Percentiles rank a stretch among this genome's conserved stretches.
These are phyloP conservation scores for Panulirus ornatus DNA, from an alignment of 1,140 invertebrate genomes.

Conservation along the genomic window DNA sequence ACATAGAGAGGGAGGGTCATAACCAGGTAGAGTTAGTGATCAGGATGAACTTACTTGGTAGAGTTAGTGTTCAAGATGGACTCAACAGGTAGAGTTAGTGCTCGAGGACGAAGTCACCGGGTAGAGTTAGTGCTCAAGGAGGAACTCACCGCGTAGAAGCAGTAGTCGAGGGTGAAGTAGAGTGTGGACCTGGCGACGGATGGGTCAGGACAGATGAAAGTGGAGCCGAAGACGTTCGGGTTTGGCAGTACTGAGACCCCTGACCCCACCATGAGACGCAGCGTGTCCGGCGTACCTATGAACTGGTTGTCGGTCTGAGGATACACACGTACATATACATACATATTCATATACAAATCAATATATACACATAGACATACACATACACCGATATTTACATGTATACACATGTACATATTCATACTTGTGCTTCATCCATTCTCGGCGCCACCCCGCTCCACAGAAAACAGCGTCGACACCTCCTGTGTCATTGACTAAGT, in stretches of 20 bases:
- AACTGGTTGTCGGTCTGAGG: slow-evolving; percentile 9
- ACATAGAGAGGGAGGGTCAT: too few relatives aligned
- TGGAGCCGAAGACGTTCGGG: neutral
- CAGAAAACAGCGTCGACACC: too few relatives aligned
- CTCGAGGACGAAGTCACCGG: too few relatives aligned
- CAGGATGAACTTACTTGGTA: neutral
- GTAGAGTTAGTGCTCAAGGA: too few relatives aligned
- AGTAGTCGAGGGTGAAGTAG: neutral
- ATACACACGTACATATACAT: too few relatives aligned
- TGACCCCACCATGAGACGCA: neutral
- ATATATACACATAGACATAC: too few relatives aligned
- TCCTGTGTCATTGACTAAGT: too few relatives aligned
- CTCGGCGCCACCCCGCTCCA: too few relatives aligned
- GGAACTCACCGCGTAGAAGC: neutral
- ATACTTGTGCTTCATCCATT: too few relatives aligned
- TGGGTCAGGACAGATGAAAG: neutral
- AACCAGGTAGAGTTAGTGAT: neutral
- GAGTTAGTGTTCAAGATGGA: neutral
- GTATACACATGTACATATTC: too few relatives aligned
- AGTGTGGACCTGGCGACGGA: neutral
- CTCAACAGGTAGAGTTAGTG: neutral
- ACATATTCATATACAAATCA: too few relatives aligned
- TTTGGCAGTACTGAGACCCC: neutral
- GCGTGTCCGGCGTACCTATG: neutral
- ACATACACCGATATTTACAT: too few relatives aligned